These are phyloP conservation scores for Pocillopora verrucosa DNA, from an alignment of 64 coral and sea anemone species.

Conservation along the genomic window DNA sequence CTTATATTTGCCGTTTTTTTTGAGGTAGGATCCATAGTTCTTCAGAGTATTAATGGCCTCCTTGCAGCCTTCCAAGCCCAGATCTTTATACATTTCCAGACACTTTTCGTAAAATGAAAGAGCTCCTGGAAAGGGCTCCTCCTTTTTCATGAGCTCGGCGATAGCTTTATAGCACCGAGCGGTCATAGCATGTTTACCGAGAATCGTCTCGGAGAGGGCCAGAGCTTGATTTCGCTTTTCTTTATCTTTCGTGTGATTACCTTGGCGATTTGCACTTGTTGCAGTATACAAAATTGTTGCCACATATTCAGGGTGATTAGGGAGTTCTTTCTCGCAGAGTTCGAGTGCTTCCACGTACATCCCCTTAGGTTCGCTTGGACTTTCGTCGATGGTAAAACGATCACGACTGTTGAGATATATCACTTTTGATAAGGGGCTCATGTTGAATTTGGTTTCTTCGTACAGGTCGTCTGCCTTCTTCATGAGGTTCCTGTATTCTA, in stretches of 20 bases:
- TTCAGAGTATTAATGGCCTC: constrained; percentile 9
- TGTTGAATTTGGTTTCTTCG: neutral
- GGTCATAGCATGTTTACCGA: constrained; percentile 27
- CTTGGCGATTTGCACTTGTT: too few relatives aligned
- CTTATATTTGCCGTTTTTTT: neutral
- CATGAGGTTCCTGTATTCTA: constrained; percentile 10
- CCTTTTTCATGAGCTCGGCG: neutral
- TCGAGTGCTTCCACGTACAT: neutral
- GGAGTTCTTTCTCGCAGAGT: neutral
- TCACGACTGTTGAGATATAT: constrained; percentile 27
- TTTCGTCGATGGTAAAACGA: constrained; percentile 17
- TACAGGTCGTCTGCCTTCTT: neutral
- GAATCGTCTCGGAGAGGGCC: neutral
- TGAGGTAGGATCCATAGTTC: constrained; percentile 5
- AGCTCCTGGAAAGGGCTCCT: neutral
- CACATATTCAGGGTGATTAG: neutral
- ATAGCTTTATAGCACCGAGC: constrained; percentile 25
- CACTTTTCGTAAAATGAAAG: neutral
- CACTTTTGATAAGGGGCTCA: neutral
- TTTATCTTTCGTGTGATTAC: too few relatives aligned
- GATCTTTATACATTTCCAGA: neutral
- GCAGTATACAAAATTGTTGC: neutral
- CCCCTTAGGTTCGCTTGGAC: neutral
- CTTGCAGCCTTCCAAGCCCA: neutral
- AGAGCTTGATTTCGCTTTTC: neutral